Evolutionary conservation across 2,888 invertebrate genomes (phyloP).

Genomic region (Gerris lacustris): DNA sequence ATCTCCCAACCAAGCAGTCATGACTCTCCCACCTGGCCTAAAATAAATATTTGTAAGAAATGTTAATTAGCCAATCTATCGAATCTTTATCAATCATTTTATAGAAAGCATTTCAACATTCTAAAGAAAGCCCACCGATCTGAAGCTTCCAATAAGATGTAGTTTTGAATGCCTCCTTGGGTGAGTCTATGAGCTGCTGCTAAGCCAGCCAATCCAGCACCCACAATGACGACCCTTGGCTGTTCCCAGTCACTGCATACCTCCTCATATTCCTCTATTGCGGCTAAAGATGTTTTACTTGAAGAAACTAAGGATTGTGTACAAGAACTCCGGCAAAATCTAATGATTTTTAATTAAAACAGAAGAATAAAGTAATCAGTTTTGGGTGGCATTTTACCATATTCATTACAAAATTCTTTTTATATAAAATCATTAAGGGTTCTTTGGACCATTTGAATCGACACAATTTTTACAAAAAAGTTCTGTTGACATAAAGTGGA

Average conservation of each 20-base stretch:
- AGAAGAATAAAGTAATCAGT: no score
- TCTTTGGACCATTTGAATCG: no score
- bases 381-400: no score
- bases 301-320: background rate
- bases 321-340: background rate
- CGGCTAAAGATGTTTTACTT: background rate
- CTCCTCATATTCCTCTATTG: slow-evolving; percentile 17
- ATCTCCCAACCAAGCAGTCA: slow-evolving; percentile 63
- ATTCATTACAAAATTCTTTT: no score
- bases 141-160: slow-evolving; percentile 61
- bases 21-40: slow-evolving; percentile 64
- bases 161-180: slow-evolving; percentile 59
- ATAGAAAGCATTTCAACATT: no score
- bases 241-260: slow-evolving; percentile 38
- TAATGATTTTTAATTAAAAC: no score
- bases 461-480: no score
- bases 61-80: no score
- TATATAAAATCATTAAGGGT: no score
- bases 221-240: slow-evolving; percentile 61
- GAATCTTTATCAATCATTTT: no score
- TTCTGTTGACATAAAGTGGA: no score
- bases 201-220: slow-evolving; percentile 68
- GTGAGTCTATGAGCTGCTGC: slow-evolving; percentile 63
- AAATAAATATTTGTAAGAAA: slow-evolving; percentile 24
- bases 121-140: slow-evolving; percentile 37